Percentiles rank a stretch among this genome's conserved stretches.
These are phyloP conservation scores for Hyppa rectilinea DNA, from an alignment of 2,888 invertebrate genomes.

Conservation along the genomic window DNA sequence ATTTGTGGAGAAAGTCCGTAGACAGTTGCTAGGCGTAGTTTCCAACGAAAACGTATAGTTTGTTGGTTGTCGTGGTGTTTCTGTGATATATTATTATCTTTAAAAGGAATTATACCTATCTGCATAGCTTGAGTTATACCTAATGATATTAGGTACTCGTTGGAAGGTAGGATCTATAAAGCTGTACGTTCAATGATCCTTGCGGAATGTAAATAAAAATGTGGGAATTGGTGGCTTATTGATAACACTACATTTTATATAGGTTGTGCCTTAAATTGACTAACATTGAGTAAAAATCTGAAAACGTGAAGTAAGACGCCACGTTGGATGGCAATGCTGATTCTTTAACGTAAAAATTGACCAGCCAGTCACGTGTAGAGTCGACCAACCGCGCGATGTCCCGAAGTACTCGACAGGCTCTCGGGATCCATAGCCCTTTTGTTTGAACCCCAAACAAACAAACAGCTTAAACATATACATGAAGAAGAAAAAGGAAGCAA, in stretches of 20 bases:
- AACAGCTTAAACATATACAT: no score
- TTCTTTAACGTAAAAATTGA: no score
- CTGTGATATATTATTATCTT: conserved; percentile 9
- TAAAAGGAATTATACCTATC: not conserved
- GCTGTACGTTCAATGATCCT: not conserved
- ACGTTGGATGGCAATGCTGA: no score
- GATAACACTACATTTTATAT: not conserved
- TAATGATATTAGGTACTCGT: not conserved
- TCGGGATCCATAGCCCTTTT: no score
- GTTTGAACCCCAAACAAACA: no score
- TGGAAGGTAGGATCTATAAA: not conserved
- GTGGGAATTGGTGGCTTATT: not conserved
- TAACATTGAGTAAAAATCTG: not conserved
- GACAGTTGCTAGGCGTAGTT: conserved; percentile 33
- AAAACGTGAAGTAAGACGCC: no score
- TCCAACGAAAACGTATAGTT: conserved; percentile 34
- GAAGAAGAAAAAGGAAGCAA: no score
- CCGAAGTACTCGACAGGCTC: no score
- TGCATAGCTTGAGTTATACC: not conserved
- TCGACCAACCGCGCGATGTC: no score
- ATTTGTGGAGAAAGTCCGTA: conserved; percentile 34
- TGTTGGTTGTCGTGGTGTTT: conserved; percentile 11
- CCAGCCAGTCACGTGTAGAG: no score
- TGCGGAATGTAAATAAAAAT: not conserved
- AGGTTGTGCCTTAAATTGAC: not conserved